Percentiles rank a stretch among this genome's conserved stretches.
phyloP scores from a whole-genome alignment of 2,797 vertebrate genomes.

The Cynopterus sphinx region DNA sequence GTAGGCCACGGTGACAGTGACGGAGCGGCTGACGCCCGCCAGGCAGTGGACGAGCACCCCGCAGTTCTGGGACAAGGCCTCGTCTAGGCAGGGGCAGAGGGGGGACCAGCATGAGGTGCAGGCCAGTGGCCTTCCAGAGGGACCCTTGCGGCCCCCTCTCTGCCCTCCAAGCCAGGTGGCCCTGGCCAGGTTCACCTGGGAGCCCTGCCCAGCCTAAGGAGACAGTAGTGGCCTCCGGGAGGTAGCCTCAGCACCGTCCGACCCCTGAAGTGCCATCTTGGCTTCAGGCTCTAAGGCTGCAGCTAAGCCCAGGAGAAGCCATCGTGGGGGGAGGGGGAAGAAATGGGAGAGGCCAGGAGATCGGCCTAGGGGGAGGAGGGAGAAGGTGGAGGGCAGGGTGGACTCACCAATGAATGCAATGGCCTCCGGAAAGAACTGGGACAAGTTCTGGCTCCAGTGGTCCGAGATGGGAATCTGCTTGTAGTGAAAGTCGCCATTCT shows the following conservation, averaged over 20 bases:
- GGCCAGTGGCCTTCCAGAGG: not conserved
- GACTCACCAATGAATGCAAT: slow-evolving; percentile 84
- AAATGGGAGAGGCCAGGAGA: not conserved
- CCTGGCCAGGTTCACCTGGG: not conserved
- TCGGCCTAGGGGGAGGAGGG: not conserved
- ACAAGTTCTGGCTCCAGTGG: slow-evolving; percentile 85
- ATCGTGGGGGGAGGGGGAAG: not conserved
- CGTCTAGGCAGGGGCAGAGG: slow-evolving; percentile 66
- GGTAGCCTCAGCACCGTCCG: not conserved
- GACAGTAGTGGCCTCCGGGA: not conserved
- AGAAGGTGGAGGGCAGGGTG: fast-evolving
- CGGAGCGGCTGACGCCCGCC: slow-evolving; percentile 84
- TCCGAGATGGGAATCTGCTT: slow-evolving; percentile 85
- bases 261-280: not conserved
- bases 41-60: slow-evolving; percentile 85
- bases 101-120: not conserved
- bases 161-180: not conserved
- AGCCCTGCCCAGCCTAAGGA: not conserved
- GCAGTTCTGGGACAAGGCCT: slow-evolving; percentile 82
- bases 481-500: slow-evolving; percentile 83
- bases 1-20: slow-evolving; percentile 85
- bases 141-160: not conserved
- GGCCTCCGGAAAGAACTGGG: slow-evolving; percentile 84
- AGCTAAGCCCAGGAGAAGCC: not conserved
- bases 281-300: not conserved